Evolutionary conservation across 2,888 invertebrate genomes (phyloP).

Genomic region (Athrips mouffetella): DNA sequence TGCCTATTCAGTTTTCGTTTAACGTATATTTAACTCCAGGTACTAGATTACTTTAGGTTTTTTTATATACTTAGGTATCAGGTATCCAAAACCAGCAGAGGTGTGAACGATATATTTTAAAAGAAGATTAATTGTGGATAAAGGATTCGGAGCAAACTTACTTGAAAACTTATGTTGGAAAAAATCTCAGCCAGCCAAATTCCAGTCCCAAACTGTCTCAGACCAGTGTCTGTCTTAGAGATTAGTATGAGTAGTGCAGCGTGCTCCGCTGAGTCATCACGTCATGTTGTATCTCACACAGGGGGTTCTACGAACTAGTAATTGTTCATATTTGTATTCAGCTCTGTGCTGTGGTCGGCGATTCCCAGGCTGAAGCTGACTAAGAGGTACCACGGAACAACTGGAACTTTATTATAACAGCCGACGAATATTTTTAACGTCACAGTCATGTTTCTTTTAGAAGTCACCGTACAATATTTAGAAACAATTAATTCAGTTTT

Average conservation of each 20-base stretch:
- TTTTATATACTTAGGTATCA: no score
- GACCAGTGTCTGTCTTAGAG: not conserved
- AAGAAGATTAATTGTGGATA: no score
- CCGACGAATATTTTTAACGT: not conserved
- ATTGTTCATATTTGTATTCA: conserved; percentile 9
- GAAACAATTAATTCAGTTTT: no score
- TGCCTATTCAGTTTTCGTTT: no score
- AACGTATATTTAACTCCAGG: no score
- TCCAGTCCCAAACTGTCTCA: not conserved
- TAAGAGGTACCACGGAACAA: no score
- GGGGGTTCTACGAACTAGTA: conserved; percentile 7
- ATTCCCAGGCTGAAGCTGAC: not conserved
- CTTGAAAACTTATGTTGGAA: not conserved
- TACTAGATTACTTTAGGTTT: no score
- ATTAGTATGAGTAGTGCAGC: conserved; percentile 5
- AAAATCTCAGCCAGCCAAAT: not conserved
- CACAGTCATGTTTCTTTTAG: not conserved
- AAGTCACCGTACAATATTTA: not conserved
- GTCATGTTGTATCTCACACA: not conserved
- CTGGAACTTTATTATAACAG: not conserved
- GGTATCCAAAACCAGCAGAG: no score
- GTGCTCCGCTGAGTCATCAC: conserved; percentile 5
- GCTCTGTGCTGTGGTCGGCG: not conserved
- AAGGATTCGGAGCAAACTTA: no score
- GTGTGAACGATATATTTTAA: no score